Conservation (phyloP, 2,797 vertebrate genomes). For the Nannoperca australis region DNA sequence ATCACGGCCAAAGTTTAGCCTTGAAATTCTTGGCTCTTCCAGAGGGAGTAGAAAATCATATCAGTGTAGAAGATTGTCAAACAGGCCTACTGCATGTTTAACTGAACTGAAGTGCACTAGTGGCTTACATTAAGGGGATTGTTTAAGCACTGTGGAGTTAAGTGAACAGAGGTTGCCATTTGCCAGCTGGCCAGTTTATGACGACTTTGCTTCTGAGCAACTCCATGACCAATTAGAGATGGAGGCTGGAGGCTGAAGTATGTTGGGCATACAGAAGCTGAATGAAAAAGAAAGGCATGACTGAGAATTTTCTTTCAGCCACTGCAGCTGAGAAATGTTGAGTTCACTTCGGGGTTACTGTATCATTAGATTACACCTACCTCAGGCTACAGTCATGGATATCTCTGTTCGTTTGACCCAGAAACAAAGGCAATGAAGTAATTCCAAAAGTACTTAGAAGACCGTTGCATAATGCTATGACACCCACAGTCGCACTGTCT, state of each 20-base stretch:
- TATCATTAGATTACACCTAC: conserved; percentile 40
- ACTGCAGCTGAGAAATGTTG: conserved; percentile 29
- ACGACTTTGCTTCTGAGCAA: conserved; percentile 36
- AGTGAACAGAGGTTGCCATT: conserved; percentile 30
- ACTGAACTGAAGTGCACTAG: conserved; percentile 30
- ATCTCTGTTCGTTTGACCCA: conserved; percentile 56
- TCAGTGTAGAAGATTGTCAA: not conserved
- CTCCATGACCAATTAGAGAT: conserved; percentile 31
- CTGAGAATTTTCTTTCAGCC: conserved; percentile 18
- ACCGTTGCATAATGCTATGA: conserved; percentile 36
- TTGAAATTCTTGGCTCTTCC: not conserved
- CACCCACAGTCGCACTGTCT: conserved; percentile 29
- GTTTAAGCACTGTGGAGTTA: conserved; percentile 27
- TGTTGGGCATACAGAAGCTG: not conserved
- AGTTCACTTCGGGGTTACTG: conserved; percentile 46
- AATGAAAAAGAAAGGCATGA: conserved; percentile 26
- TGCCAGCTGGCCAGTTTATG: not conserved
- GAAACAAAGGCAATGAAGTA: conserved; percentile 52
- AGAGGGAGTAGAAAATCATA: conserved; percentile 4
- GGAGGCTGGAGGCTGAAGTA: conserved; percentile 7
- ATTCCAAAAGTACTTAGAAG: conserved; percentile 39
- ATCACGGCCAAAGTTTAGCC: not conserved
- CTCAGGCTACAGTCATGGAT: conserved; percentile 24
- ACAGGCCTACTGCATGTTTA: not conserved
- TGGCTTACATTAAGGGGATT: conserved; percentile 27